phyloP scores from a whole-genome alignment of 30 jellyfish, hydroid and myxozoan species.

The Hydra vulgaris region DNA sequence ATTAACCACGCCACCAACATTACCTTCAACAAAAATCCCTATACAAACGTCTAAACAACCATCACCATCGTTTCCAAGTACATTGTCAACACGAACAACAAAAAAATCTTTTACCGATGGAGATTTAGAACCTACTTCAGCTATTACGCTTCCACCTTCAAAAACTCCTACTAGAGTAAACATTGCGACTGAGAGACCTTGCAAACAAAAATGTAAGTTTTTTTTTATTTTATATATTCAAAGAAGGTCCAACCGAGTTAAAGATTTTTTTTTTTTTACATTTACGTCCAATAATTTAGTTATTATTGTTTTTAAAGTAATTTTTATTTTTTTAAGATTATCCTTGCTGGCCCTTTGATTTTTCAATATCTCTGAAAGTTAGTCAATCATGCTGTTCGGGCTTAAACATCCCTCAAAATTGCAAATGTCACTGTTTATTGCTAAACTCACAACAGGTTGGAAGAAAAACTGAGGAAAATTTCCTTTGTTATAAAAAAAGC shows the following conservation, averaged over 20 bases:
- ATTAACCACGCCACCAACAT: background rate
- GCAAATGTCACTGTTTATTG: background rate
- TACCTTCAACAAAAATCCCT: background rate
- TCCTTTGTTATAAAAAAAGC: background rate
- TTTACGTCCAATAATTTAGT: no score
- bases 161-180: background rate
- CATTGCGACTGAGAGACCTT: background rate
- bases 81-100: no score
- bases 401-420: background rate
- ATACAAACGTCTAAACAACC: background rate
- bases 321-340: background rate
- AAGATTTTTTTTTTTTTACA: no score
- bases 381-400: background rate
- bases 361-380: background rate
- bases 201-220: background rate
- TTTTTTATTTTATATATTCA: no score
- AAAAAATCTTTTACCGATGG: background rate
- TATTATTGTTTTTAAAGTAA: no score
- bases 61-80: no score
- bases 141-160: background rate
- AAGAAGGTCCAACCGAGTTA: no score
- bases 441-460: background rate
- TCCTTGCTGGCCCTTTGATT: background rate
- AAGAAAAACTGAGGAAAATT: background rate
- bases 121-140: background rate